Base-by-base conservation (phyloP, 1,140 invertebrate genomes). In the Macrocentrus cingulum region DNA sequence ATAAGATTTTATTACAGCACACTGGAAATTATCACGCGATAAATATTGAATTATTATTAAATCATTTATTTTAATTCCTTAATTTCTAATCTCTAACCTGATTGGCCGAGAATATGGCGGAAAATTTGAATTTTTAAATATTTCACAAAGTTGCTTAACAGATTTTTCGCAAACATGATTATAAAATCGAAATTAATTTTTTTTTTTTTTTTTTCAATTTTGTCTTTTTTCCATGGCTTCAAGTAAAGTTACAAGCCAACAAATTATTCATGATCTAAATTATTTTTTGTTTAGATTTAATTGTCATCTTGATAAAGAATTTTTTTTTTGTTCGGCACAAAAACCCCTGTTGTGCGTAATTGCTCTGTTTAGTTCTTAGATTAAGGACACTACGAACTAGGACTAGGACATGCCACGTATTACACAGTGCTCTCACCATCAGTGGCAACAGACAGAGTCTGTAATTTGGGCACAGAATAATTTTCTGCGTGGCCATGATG, bases 381-480 rank as follows among this genome's bases (percentile, higher is more conserved):
- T 20, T 29, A 5, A 9, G 19, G 19, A 19, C 20, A 52, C 50
- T 52, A 52, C 8, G 20, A 37, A 36, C 37, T 52, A 52, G 29
- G 72, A 77, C 74, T 78, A 77, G 75, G 68, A 70, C 23, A 67
- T 67, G 69, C 53, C 60, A 63, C 41, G 56, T 62, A 59, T 66
- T 76, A 79, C 44, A 78, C 70, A 16, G 72, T 77, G 58, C 75
- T 77, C 39, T 79, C 76, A 11, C 69, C 69, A 36, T 80, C 77
- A 5, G 76, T 72, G 1, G 73, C 71, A 4, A 79, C 69, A 2
- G 76, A 77, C 15, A 80, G 68, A 5, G 72, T 72, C 62, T 82
- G 80, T 23, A 83, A 65, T 62, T 81, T 83, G 20, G 82, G 82
- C 25, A 84, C 80, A 2, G 82, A 83, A 58, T 84, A 84, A 59